Percentiles rank a stretch among this genome's conserved stretches.
Evolutionary conservation across 2,888 invertebrate species (phyloP).

Genomic region (Drosophila melanocephala): DNA sequence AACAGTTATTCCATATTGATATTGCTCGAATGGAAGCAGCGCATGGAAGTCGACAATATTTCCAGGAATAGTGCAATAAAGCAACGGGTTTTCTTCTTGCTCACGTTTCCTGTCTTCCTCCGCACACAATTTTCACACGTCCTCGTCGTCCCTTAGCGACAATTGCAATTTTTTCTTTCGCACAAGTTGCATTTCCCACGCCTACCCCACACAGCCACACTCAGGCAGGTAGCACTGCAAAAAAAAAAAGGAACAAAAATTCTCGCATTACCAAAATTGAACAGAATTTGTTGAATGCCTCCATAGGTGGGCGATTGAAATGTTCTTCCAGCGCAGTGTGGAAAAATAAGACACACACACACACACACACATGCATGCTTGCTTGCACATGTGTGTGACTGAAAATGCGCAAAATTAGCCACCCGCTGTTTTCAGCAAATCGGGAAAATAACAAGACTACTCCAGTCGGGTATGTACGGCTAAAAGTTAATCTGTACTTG

Average conservation of each 20-base stretch:
- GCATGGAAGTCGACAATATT: constrained; percentile 15
- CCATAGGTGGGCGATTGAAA: constrained; percentile 69
- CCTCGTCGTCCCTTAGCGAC: constrained; percentile 44
- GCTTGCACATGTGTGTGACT: constrained; percentile 23
- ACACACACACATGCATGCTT: constrained; percentile 7
- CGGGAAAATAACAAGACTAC: constrained; percentile 12
- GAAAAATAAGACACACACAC: constrained; percentile 45
- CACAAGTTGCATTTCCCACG: constrained; percentile 69
- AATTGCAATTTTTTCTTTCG: constrained; percentile 63
- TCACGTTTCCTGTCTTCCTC: constrained; percentile 72
- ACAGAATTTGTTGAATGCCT: constrained; percentile 59
- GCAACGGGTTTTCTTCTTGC: constrained; percentile 33
- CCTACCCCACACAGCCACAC: constrained; percentile 41
- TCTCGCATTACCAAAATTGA: constrained; percentile 54
- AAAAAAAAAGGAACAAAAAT: constrained; percentile 29
- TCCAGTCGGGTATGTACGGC: background rate
- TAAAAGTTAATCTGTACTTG: background rate
- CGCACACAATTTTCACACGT: constrained; percentile 71
- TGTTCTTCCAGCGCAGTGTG: constrained; percentile 41
- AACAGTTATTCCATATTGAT: constrained; percentile 27
- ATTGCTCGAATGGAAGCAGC: constrained; percentile 27
- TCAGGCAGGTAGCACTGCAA: constrained; percentile 55
- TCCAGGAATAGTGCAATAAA: constrained; percentile 37
- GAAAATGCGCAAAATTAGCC: constrained; percentile 68
- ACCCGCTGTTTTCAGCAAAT: constrained; percentile 62